A percentile compares a stretch with the other conserved stretches of the same genome.
phyloP scores from a whole-genome alignment of 2,888 invertebrate genomes.

The Spatulosminthurus flaviceps region DNA sequence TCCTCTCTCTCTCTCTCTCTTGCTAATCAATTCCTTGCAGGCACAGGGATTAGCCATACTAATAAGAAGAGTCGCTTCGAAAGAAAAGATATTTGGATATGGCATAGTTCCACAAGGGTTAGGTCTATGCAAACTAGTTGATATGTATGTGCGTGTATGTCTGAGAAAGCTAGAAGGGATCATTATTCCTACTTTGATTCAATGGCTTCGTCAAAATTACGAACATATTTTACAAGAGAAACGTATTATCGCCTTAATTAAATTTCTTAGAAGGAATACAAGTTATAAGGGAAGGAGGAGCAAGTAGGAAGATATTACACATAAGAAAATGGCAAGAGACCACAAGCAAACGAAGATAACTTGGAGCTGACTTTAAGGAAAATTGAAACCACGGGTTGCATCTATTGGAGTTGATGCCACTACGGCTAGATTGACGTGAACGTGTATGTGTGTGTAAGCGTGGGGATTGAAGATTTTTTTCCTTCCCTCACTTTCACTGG shows the following conservation, averaged over 20 bases:
- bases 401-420: neutral
- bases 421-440: neutral
- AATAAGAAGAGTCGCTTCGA: neutral
- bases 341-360: neutral
- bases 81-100: neutral
- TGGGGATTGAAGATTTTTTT: conserved; percentile 18
- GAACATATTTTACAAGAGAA: conserved; percentile 6
- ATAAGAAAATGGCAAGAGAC: neutral
- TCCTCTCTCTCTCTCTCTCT: no score
- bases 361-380: neutral
- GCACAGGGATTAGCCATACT: neutral
- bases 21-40: conserved; percentile 12
- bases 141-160: neutral
- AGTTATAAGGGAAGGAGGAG: conserved; percentile 1
- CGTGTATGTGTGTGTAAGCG: no score
- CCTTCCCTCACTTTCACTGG: neutral
- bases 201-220: conserved; percentile 18
- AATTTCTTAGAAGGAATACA: conserved; percentile 14
- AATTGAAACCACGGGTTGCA: conserved; percentile 18
- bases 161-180: neutral
- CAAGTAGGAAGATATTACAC: neutral
- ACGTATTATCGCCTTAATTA: conserved; percentile 18
- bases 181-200: conserved; percentile 18
- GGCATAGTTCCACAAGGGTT: neutral
- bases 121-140: neutral